Percentiles rank a stretch among this genome's conserved stretches.
Conservation (phyloP, 2,113 vertebrate species). For the Bothrops jararaca region DNA sequence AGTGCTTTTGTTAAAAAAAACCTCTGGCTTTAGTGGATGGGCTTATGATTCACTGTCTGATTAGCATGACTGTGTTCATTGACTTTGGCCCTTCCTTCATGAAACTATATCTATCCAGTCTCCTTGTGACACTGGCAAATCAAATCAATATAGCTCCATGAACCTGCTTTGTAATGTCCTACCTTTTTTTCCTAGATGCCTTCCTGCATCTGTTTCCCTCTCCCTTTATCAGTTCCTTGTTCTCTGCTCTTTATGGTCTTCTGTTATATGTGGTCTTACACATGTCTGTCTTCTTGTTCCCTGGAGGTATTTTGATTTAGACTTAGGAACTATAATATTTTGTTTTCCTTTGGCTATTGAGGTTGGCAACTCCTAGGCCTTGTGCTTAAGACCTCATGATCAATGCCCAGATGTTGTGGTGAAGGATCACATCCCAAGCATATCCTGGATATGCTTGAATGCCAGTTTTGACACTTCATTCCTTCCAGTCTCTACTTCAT, state of each 20-base stretch:
- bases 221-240: not conserved
- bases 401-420: not conserved
- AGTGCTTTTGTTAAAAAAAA: not conserved
- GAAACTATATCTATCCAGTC: not conserved
- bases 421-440: not conserved
- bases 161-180: not conserved
- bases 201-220: not conserved
- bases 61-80: not conserved
- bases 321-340: not conserved
- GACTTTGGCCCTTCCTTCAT: not conserved
- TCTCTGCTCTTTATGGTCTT: not conserved
- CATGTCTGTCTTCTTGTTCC: not conserved
- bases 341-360: not conserved
- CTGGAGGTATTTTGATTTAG: not conserved
- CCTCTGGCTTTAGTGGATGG: not conserved
- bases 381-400: not conserved
- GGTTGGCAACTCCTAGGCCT: not conserved
- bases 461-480: not conserved
- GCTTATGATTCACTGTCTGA: not conserved
- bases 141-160: not conserved
- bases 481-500: not conserved
- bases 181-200: not conserved
- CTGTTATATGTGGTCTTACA: not conserved
- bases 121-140: not conserved
- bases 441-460: not conserved